phyloP scores from a whole-genome alignment of 2,888 invertebrate genomes.

The Perithous albicinctus region DNA sequence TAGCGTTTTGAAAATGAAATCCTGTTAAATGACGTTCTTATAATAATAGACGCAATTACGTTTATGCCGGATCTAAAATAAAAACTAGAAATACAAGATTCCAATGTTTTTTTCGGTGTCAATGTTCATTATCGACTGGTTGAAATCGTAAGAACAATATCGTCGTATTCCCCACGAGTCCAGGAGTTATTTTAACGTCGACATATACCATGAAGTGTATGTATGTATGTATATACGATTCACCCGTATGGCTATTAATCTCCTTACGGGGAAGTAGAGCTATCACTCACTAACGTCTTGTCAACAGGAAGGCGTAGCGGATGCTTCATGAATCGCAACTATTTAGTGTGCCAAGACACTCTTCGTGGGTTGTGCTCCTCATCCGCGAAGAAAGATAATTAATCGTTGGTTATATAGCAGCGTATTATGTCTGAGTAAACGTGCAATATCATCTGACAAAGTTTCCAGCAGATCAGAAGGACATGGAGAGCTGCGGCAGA shows the following conservation, averaged over 20 bases:
- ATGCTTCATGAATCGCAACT: constrained; percentile 57
- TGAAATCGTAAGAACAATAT: neutral
- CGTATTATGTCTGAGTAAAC: constrained; percentile 36
- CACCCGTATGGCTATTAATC: constrained; percentile 50
- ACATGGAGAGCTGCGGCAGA: neutral
- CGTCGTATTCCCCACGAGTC: neutral
- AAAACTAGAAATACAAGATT: neutral
- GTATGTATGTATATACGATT: neutral
- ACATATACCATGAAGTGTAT: neutral
- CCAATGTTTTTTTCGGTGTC: neutral
- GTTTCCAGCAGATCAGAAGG: neutral
- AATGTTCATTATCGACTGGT: neutral
- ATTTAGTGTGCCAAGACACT: constrained; percentile 42
- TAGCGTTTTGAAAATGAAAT: too few species aligned
- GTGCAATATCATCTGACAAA: constrained; percentile 52
- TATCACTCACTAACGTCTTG: constrained; percentile 54
- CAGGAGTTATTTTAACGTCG: neutral
- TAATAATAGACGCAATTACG: neutral
- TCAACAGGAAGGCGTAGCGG: constrained; percentile 31
- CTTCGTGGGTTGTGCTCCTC: constrained; percentile 33
- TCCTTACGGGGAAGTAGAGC: constrained; percentile 46
- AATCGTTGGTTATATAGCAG: constrained; percentile 51
- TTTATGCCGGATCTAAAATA: too few species aligned
- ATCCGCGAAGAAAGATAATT: constrained; percentile 53
- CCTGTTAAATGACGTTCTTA: too few species aligned